These are phyloP conservation scores for Alouatta palliata DNA, from an alignment of 2,113 vertebrate genomes.

Conservation along the genomic window DNA sequence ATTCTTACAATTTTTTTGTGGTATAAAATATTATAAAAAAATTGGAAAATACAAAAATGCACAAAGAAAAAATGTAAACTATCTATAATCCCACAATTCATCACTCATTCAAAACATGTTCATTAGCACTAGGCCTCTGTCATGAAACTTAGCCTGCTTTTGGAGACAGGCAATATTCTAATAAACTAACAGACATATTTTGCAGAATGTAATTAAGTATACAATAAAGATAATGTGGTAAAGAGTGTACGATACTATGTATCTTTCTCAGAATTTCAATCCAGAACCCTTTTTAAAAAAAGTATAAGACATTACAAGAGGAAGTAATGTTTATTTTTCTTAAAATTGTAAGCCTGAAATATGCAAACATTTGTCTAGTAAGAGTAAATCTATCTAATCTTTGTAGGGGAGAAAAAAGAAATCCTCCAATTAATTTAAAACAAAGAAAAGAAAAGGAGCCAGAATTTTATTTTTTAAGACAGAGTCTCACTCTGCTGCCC, in stretches of 20 bases:
- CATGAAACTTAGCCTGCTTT: background rate
- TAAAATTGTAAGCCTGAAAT: background rate
- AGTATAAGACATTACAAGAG: background rate
- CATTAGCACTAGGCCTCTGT: background rate
- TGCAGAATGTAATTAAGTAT: background rate
- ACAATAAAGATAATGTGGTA: background rate
- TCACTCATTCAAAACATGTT: background rate
- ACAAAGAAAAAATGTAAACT: background rate
- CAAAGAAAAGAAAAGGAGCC: background rate
- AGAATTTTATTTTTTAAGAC: background rate
- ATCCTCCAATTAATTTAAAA: background rate
- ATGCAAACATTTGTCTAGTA: background rate
- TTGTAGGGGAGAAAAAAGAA: background rate
- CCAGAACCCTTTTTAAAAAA: background rate
- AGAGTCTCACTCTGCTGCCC: no score
- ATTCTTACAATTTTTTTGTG: background rate
- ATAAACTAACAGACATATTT: background rate
- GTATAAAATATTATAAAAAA: slow-evolving; percentile 18
- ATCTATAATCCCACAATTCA: background rate
- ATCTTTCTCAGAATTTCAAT: background rate
- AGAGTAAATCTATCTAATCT: background rate
- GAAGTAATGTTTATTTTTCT: background rate
- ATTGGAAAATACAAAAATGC: background rate
- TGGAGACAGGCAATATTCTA: background rate
- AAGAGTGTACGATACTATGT: background rate